Percentiles rank a stretch among this genome's conserved stretches.
phyloP scores from a whole-genome alignment of 2,113 vertebrate species.

The Axis porcinus region DNA sequence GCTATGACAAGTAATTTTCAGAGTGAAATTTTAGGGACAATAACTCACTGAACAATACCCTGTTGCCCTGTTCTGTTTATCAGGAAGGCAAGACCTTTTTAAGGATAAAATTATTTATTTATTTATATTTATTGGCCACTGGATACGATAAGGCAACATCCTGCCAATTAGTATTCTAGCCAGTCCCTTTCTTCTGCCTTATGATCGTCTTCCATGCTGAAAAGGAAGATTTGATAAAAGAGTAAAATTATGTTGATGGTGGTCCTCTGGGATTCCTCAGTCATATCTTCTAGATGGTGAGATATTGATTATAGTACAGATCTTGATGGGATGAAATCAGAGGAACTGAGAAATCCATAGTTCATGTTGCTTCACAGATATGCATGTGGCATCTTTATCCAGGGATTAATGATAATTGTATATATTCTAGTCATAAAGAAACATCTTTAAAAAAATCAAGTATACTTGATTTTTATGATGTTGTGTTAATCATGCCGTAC shows the following conservation, averaged over 20 bases:
- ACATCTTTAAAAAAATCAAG: not conserved
- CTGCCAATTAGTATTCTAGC: constrained; percentile 23
- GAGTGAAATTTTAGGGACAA: constrained; percentile 47
- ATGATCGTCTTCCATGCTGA: not conserved
- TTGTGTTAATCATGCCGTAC: not conserved
- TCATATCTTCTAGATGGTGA: not conserved
- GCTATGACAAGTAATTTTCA: constrained; percentile 71
- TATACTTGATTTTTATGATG: not conserved
- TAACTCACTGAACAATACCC: constrained; percentile 61
- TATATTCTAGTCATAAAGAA: constrained; percentile 45
- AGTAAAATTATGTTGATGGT: not conserved
- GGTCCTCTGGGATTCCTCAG: not conserved
- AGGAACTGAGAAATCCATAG: constrained; percentile 39
- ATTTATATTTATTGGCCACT: constrained; percentile 39
- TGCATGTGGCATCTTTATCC: not conserved
- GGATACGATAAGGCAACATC: constrained; percentile 13
- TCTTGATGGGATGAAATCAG: constrained; percentile 29
- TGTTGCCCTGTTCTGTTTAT: constrained; percentile 42
- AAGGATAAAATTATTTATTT: not conserved
- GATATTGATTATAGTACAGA: constrained; percentile 22
- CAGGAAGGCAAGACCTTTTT: constrained; percentile 7
- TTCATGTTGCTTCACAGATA: constrained; percentile 29
- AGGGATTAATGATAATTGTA: constrained; percentile 51
- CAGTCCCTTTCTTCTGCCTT: not conserved
- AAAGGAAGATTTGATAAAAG: not conserved